Conservation (phyloP, 2,888 invertebrate genomes). For the Heliconius aoede region DNA sequence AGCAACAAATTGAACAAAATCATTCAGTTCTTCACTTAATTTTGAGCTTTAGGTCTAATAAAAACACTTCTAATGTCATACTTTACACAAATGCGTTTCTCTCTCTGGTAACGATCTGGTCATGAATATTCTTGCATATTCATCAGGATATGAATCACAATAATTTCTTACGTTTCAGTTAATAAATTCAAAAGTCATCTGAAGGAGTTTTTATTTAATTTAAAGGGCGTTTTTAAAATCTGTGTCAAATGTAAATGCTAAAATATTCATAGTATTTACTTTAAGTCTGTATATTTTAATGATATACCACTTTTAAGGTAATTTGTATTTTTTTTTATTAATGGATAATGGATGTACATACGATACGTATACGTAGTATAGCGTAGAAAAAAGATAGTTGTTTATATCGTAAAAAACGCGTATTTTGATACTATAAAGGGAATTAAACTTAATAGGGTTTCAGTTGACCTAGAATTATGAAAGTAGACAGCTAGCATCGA, state of each 20-base stretch:
- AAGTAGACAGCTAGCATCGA: no score
- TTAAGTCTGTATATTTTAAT: not conserved
- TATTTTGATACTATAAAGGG: no score
- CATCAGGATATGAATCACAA: slow-evolving; percentile 77
- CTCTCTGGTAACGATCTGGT: slow-evolving; percentile 72
- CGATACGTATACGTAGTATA: not conserved
- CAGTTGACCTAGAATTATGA: no score
- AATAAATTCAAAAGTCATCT: slow-evolving; percentile 50
- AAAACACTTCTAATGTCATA: slow-evolving; percentile 52
- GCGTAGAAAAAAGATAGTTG: no score
- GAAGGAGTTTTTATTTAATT: slow-evolving; percentile 29
- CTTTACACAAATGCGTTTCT: slow-evolving; percentile 67
- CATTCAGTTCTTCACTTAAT: slow-evolving; percentile 7
- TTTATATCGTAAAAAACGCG: no score
- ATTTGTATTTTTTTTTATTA: not conserved
- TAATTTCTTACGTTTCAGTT: slow-evolving; percentile 72
- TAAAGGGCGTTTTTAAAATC: slow-evolving; percentile 18
- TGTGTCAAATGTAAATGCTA: not conserved
- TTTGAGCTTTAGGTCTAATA: slow-evolving; percentile 35
- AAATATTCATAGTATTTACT: not conserved
- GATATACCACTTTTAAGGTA: not conserved
- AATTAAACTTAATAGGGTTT: no score
- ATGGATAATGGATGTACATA: not conserved
- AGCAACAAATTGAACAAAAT: no score
- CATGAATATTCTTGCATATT: slow-evolving; percentile 80